These are phyloP conservation scores for Phortica variegata DNA, from an alignment of 1,140 invertebrate genomes.

Conservation along the genomic window DNA sequence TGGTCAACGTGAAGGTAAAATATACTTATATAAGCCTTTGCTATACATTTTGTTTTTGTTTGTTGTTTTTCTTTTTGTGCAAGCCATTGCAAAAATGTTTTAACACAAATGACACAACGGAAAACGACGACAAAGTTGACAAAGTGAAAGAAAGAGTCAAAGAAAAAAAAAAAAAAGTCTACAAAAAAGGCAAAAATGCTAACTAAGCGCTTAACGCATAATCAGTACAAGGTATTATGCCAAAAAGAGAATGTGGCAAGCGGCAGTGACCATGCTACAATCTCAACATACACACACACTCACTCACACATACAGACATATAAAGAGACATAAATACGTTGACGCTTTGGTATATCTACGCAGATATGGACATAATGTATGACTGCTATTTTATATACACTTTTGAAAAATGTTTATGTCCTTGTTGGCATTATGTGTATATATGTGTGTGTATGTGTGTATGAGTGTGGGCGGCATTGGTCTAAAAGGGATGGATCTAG, in stretches of 20 bases:
- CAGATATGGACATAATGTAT: constrained; percentile 54
- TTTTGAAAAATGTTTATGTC: constrained; percentile 44
- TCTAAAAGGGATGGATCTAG: constrained; percentile 5
- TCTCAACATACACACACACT: constrained; percentile 9
- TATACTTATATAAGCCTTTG: too few relatives aligned
- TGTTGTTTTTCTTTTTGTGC: too few relatives aligned
- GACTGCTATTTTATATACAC: constrained; percentile 53
- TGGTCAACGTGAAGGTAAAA: too few relatives aligned
- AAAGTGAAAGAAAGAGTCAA: too few relatives aligned
- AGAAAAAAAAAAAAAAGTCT: too few relatives aligned
- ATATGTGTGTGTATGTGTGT: constrained; percentile 20
- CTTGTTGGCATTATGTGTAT: constrained; percentile 39
- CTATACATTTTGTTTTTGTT: too few relatives aligned
- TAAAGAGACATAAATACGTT: too few relatives aligned
- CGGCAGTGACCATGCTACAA: background rate
- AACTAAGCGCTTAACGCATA: constrained; percentile 55
- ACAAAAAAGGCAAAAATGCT: too few relatives aligned
- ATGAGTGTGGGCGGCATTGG: constrained; percentile 12
- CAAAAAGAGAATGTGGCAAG: constrained; percentile 14
- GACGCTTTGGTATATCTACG: too few relatives aligned
- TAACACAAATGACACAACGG: too few relatives aligned
- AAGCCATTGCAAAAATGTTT: too few relatives aligned
- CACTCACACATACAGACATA: constrained; percentile 1
- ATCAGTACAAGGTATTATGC: constrained; percentile 35
- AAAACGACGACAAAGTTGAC: too few relatives aligned